Percentiles rank a stretch among this genome's conserved stretches.
phyloP scores from a whole-genome alignment of 2,888 invertebrate species.

The Oscheius sp. region DNA sequence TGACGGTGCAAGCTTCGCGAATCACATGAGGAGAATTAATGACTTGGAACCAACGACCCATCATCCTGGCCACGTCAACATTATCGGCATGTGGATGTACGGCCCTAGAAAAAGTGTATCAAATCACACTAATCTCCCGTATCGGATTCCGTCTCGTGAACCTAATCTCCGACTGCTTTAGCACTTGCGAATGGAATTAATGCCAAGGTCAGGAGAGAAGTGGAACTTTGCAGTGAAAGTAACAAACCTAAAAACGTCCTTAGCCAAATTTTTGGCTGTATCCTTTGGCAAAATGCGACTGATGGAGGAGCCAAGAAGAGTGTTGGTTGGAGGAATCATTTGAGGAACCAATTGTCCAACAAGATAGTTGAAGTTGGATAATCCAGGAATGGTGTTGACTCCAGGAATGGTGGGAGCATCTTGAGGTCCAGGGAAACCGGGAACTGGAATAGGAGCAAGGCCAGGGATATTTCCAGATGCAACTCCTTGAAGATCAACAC shows the following conservation, averaged over 20 bases:
- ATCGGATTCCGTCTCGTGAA: neutral
- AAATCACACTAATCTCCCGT: neutral
- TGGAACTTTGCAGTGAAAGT: conserved; percentile 6
- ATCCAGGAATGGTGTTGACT: conserved; percentile 70
- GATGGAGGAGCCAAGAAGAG: conserved; percentile 69
- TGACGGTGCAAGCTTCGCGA: conserved; percentile 70
- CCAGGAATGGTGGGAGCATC: conserved; percentile 70
- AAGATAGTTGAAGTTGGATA: conserved; percentile 71
- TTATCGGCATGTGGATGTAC: conserved; percentile 70
- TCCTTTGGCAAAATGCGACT: conserved; percentile 69
- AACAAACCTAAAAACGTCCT: conserved; percentile 63
- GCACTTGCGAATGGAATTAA: conserved; percentile 7
- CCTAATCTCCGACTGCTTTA: neutral
- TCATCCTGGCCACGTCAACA: conserved; percentile 70
- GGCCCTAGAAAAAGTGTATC: conserved; percentile 50
- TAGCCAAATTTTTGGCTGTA: conserved; percentile 69
- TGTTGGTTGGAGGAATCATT: conserved; percentile 70
- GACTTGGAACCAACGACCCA: conserved; percentile 71
- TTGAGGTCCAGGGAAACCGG: conserved; percentile 68
- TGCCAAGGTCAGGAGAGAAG: conserved; percentile 8
- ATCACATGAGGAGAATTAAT: conserved; percentile 71
- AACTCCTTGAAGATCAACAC: conserved; percentile 65
- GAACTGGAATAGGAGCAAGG: conserved; percentile 69
- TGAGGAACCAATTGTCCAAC: conserved; percentile 70
- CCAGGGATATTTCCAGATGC: conserved; percentile 64